Evolutionary conservation across 2,888 invertebrate species (phyloP).

Genomic region (Tyria jacobaeae): DNA sequence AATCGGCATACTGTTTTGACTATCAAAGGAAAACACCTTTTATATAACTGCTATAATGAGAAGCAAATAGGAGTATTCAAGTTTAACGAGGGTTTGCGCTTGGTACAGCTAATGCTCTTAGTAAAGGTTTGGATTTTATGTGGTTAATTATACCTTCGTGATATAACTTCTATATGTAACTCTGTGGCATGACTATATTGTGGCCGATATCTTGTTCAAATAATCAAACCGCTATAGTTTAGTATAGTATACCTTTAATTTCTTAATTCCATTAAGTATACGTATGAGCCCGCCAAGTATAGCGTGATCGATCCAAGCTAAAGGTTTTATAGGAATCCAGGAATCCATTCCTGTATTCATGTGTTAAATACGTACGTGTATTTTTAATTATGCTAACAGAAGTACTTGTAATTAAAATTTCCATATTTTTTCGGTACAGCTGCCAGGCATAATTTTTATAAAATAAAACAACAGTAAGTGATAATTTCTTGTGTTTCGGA

Average conservation of each 20-base stretch:
- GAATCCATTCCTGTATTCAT: background rate
- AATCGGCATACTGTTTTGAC: background rate
- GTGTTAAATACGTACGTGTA: background rate
- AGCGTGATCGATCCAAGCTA: too few species aligned
- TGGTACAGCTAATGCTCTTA: background rate
- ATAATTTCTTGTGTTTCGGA: slow-evolving; percentile 8
- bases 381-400: background rate
- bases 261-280: too few species aligned
- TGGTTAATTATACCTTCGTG: background rate
- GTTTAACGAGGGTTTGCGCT: background rate
- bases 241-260: background rate
- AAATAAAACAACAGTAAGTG: slow-evolving; percentile 1
- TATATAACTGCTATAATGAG: background rate
- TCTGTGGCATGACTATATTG: background rate
- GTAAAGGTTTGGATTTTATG: background rate
- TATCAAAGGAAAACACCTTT: background rate
- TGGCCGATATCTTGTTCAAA: background rate
- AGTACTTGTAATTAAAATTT: background rate
- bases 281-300: too few species aligned
- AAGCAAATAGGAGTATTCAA: background rate
- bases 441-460: background rate
- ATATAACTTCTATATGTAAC: background rate
- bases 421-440: background rate
- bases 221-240: background rate
- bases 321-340: background rate